Base-by-base conservation (phyloP, 2,113 vertebrate genomes). In the Synchiropus splendidus region DNA sequence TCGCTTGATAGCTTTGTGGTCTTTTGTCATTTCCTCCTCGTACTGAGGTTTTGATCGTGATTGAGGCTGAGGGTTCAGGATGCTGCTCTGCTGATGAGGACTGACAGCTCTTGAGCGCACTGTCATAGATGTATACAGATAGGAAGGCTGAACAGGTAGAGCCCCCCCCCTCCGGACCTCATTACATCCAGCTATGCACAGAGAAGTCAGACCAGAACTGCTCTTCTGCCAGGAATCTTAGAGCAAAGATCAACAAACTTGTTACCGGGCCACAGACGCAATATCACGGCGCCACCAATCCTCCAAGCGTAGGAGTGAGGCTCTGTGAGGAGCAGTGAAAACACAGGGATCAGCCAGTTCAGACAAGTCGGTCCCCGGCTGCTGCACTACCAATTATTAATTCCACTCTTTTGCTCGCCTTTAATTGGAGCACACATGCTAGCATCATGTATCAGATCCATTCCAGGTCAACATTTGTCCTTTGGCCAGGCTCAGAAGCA, bases 51-150 rank as follows among this genome's bases (percentile, higher is more conserved):
- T 78, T 74, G 77, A 83, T 53, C 51, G 54, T 80, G 86, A 89
- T 89, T 45, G 12, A 40, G 82, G 55, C 32, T 83, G 87, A 88
- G 84, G 64, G 66, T 78, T 86, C 81, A 78, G 79, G 58, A 62
- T 71, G 77, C 63, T 70, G 83, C 79, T 61, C 76, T 76, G 80
- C 71, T 82, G 81, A 89, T 89, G 14, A 10, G 62, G 68, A 69
- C 62, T 86, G 88, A 89, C 89, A 89, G 86, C 72, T 87, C 85
- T 84, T 70, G 80, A 86, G 83, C 78, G 78, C 74, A 74, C 82
- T 87, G 84, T 87, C 84, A 85, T 75, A 62, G 55, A 46, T 66
- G 75, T 44, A 64, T 63, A 73, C 8, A n/a, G n/a, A 27, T 57
- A 61, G 66, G 57, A 65, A 62, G 51, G 60, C 58, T 56, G 14